Conservation (phyloP, 2,888 invertebrate genomes). For the Argyra leucocephala region DNA sequence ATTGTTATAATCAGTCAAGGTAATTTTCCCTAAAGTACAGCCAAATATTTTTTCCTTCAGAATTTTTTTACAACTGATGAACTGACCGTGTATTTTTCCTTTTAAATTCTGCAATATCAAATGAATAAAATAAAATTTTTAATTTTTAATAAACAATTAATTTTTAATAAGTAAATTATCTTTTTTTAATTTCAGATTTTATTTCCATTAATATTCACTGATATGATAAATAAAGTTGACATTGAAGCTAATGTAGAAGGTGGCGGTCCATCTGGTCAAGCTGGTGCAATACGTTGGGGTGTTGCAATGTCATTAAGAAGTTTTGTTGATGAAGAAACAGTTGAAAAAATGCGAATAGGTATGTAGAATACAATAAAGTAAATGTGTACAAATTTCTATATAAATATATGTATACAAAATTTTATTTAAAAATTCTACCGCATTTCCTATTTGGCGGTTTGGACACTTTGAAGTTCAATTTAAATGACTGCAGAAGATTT, state of each 20-base stretch:
- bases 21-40: too few species aligned
- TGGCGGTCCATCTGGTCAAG: slow-evolving; percentile 69
- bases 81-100: too few species aligned
- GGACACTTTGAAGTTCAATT: background rate
- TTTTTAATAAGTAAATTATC: background rate
- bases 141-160: too few species aligned
- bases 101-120: too few species aligned
- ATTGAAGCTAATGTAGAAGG: slow-evolving; percentile 64
- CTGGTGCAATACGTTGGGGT: slow-evolving; percentile 84
- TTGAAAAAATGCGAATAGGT: slow-evolving; percentile 81
- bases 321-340: slow-evolving; percentile 66
- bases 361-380: slow-evolving; percentile 25
- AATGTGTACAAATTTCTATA: background rate
- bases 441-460: background rate
- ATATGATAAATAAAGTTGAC: slow-evolving; percentile 68
- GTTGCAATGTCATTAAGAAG: slow-evolving; percentile 74
- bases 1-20: too few species aligned
- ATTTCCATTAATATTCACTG: slow-evolving; percentile 75
- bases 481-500: background rate
- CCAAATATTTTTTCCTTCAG: too few species aligned
- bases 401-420: too few species aligned
- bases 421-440: background rate
- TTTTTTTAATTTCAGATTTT: slow-evolving; percentile 51
- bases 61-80: too few species aligned
- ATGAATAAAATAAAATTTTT: too few species aligned